Evolutionary conservation across 1,140 invertebrate genomes (phyloP).

Genomic region (Zophobas atratus): DNA sequence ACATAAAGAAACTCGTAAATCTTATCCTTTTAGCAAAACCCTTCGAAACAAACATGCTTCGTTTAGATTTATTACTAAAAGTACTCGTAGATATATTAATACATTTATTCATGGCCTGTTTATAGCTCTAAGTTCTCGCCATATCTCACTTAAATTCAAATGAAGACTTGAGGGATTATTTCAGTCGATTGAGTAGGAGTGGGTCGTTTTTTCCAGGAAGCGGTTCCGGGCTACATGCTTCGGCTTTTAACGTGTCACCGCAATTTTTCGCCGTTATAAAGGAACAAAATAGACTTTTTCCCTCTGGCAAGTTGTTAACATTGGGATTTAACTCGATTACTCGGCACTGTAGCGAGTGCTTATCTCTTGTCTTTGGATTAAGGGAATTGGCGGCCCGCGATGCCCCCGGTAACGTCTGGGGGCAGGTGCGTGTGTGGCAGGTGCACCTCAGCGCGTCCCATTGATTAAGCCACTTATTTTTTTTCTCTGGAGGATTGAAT

Average conservation of each 20-base stretch:
- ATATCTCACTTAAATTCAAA: slow-evolving; percentile 36
- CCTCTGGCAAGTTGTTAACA: slow-evolving; percentile 40
- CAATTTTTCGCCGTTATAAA: slow-evolving; percentile 40
- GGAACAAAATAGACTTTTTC: slow-evolving; percentile 39
- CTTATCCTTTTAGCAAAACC: no score
- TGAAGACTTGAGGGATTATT: slow-evolving; percentile 43
- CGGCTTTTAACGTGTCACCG: slow-evolving; percentile 42
- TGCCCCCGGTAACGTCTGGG: slow-evolving; percentile 15
- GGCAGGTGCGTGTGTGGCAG: slow-evolving; percentile 41
- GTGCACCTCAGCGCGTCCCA: slow-evolving; percentile 19
- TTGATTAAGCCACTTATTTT: slow-evolving; percentile 41
- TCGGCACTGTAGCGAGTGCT: slow-evolving; percentile 25
- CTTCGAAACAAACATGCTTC: no score
- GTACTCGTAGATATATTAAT: no score
- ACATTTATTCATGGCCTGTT: slow-evolving; percentile 9
- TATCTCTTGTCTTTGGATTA: slow-evolving; percentile 38
- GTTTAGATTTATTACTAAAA: no score
- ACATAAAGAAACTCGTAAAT: no score
- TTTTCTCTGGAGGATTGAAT: slow-evolving; percentile 33
- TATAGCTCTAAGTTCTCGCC: slow-evolving; percentile 20
- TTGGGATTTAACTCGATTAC: slow-evolving; percentile 40
- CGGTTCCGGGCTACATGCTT: slow-evolving; percentile 35
- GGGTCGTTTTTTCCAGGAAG: slow-evolving; percentile 31
- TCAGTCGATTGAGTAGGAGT: slow-evolving; percentile 36
- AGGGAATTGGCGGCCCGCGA: slow-evolving; percentile 24